phyloP scores from a whole-genome alignment of 2,888 invertebrate genomes.

The Yponomeuta evonymella region DNA sequence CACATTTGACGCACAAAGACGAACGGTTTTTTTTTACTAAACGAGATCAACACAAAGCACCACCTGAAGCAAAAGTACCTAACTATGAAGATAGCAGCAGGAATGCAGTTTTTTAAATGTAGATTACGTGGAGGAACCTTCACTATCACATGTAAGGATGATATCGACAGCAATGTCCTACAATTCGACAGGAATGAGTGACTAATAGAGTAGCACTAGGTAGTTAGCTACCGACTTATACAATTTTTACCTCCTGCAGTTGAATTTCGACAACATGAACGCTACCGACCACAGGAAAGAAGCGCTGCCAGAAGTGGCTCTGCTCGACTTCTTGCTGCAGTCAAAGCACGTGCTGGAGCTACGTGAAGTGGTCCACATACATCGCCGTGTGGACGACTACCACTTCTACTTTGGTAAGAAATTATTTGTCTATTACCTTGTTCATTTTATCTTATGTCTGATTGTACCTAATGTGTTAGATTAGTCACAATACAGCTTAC shows the following conservation, averaged over 20 bases:
- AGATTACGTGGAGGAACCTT: too few relatives aligned
- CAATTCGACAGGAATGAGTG: too few relatives aligned
- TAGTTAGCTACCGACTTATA: too few relatives aligned
- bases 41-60: too few relatives aligned
- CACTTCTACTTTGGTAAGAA: constrained; percentile 57
- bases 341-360: constrained; percentile 55
- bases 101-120: too few relatives aligned
- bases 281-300: constrained; percentile 60
- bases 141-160: too few relatives aligned
- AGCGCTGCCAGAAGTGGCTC: constrained; percentile 63
- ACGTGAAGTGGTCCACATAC: constrained; percentile 41
- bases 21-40: too few relatives aligned
- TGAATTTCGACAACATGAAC: constrained; percentile 53
- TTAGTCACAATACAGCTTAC: neutral
- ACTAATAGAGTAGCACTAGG: too few relatives aligned
- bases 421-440: neutral
- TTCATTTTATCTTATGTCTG: neutral
- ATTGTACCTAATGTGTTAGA: neutral
- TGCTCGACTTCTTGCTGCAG: constrained; percentile 61
- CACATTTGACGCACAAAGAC: too few relatives aligned
- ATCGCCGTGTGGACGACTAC: constrained; percentile 62
- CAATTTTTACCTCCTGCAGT: constrained; percentile 31
- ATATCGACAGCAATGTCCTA: too few relatives aligned
- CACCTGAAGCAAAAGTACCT: too few relatives aligned
- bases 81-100: too few relatives aligned